Conservation (phyloP, 2,797 vertebrate genomes). For the Australoheros facetus region DNA sequence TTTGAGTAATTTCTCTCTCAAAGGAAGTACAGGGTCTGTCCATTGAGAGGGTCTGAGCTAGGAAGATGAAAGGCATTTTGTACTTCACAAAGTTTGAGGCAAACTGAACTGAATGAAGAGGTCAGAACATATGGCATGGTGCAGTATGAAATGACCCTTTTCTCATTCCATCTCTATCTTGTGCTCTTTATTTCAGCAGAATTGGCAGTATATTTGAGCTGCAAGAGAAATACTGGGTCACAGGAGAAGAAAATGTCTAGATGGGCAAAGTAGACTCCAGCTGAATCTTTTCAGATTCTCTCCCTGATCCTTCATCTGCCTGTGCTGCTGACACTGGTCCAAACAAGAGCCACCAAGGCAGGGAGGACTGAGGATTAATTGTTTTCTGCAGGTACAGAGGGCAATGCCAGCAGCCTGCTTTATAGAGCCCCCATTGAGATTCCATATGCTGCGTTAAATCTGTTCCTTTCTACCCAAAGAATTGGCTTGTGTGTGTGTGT, state of each 20-base stretch:
- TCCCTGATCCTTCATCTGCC: background rate
- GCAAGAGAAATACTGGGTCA: constrained; percentile 43
- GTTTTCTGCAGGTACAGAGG: constrained; percentile 75
- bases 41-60: constrained; percentile 11
- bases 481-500: constrained; percentile 39
- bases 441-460: constrained; percentile 78
- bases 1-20: constrained; percentile 9
- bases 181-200: constrained; percentile 44
- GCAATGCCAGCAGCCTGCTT: constrained; percentile 59
- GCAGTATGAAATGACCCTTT: constrained; percentile 44
- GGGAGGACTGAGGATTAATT: constrained; percentile 71
- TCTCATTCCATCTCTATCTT: constrained; percentile 37
- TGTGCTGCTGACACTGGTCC: constrained; percentile 35
- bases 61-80: constrained; percentile 46
- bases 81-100: constrained; percentile 49
- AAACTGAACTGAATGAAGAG: constrained; percentile 47
- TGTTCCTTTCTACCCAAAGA: constrained; percentile 57
- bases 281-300: constrained; percentile 31
- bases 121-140: constrained; percentile 42
- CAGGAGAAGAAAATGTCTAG: constrained; percentile 15
- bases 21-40: constrained; percentile 6
- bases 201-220: constrained; percentile 27
- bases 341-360: constrained; percentile 45
- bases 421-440: constrained; percentile 61
- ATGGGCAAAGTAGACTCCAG: constrained; percentile 30